Conservation (phyloP, 2,888 invertebrate species). For the Lysandra coridon region DNA sequence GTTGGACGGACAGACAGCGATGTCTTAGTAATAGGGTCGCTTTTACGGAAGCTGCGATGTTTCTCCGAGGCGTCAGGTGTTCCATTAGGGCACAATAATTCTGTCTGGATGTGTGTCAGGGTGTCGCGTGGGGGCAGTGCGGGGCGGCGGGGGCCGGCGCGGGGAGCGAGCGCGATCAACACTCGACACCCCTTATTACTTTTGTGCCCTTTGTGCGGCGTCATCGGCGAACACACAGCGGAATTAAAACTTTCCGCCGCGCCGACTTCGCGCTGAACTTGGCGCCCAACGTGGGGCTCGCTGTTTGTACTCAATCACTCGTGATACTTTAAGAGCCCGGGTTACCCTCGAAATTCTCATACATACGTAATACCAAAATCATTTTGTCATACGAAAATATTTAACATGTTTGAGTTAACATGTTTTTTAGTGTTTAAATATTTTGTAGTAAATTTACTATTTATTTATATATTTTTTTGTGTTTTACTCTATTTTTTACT, state of each 20-base stretch:
- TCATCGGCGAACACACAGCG: constrained; percentile 67
- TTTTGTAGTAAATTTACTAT: too few species aligned
- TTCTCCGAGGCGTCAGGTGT: constrained; percentile 30
- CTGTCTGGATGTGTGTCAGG: constrained; percentile 17
- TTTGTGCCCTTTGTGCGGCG: constrained; percentile 69
- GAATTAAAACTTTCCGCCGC: constrained; percentile 69
- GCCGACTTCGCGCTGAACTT: constrained; percentile 54
- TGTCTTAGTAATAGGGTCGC: background rate
- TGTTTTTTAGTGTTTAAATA: too few species aligned
- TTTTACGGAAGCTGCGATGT: background rate
- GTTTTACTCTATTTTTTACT: too few species aligned
- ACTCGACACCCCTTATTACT: constrained; percentile 75
- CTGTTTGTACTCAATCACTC: constrained; percentile 39
- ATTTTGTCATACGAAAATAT: too few species aligned
- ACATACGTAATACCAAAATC: too few species aligned
- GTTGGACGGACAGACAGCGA: background rate
- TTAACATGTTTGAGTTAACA: too few species aligned
- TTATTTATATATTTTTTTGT: too few species aligned
- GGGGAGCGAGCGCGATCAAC: constrained; percentile 52
- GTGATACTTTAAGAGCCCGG: constrained; percentile 3
- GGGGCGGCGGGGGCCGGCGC: constrained; percentile 38
- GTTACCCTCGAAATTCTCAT: too few species aligned
- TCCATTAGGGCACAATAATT: constrained; percentile 21
- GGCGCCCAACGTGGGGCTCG: constrained; percentile 55
- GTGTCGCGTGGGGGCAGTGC: constrained; percentile 37